Evolutionary conservation across 1,140 invertebrate species (phyloP), one percentile per base, ranked within the genome.

Genomic region (Armadillidium nasatum): DNA sequence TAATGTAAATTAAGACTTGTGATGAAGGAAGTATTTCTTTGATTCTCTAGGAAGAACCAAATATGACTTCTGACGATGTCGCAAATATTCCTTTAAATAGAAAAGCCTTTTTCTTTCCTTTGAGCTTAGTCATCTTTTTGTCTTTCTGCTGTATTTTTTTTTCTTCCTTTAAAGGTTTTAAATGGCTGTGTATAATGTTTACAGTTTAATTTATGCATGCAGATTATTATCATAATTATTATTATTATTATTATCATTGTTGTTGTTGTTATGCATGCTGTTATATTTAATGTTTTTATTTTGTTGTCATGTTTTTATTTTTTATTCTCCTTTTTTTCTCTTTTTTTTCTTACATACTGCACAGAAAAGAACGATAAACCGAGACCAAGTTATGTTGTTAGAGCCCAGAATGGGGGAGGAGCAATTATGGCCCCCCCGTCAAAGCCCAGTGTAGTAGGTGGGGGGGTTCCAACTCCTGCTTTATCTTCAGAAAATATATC

Each of bases 401-500:
- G 75, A 54, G 69, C 77, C 13, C 77, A 78, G 67, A 78, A 78
- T 78, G 77, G 77, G 70, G 77, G 75, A 44, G n/a, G 73, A 15
- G 50, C 19, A 13, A 19, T 60, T 13, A 13, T 19, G 11, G 50
- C 19, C 50, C 50, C 50, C 50, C 11, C 50, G 11, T 19, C 50
- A 15, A 60, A 60, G 19, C 50, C 50, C 19, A 60, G 50, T 60
- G 33, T 33, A 3, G 33, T 33, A 33, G 33, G 33, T 33, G 33
- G 33, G 21, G 72, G 75, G 21, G 77, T 73, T 4, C 77, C 75
- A 54, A 54, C 77, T 6, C 77, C 74, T 43, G 77, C 77, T 21
- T 23, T 73, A 44, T 78, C 77, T 0, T 75, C 77, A 43, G 77
- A 78, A 78, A 78, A 78, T 73, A 78, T 78, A 21, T 78, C 77